Base-by-base conservation (phyloP, 2,888 invertebrate genomes). In the Chaitophorus viminalis region DNA sequence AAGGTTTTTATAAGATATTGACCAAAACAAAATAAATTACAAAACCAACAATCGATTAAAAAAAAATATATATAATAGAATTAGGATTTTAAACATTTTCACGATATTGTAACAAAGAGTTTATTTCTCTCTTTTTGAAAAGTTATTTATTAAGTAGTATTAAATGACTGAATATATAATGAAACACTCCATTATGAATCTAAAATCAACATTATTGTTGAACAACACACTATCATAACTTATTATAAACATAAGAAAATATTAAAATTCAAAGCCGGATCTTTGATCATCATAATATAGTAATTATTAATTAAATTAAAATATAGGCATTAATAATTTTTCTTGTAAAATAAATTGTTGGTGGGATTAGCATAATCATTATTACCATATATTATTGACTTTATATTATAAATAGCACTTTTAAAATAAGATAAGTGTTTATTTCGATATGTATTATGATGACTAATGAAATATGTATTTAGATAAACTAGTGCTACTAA, bases 391-490 rank as follows among this genome's bases (percentile, higher is more conserved):
- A 52, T 33, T 39, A n/a, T 5, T 39, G 11, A 39, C 39, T 39
- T 39, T 39, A 39, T 39, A 39, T 39, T 39, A 39, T 39, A 39
- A 39, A 39, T 39, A 39, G 39, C 39, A 11, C 39, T 82, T 72
- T 82, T 52, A 52, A 52, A 82, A 17, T 33, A 29, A 39, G 21
- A 29, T 79, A 39, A 14, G 25, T 25, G n/a, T 82, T 82, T 54
- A 39, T 82, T 82, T 82, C 33, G 33, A 82, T 36, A 82, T 82
- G 2, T 54, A 54, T 54, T 54, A 54, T 29, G 39, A 68, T 68
- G 81, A 81, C 81, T 81, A 82, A 82, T 82, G 33, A 54, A 82
- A 54, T 82, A 33, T 82, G 21, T 54, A 52, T 77, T 77, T 52
- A 72, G 33, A 72, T 52, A 52, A 52, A 82, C 46, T 8, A 76